Percentiles rank a stretch among this genome's conserved stretches.
Evolutionary conservation across 2,888 invertebrate genomes (phyloP).

Genomic region (Ophion obscuratus): DNA sequence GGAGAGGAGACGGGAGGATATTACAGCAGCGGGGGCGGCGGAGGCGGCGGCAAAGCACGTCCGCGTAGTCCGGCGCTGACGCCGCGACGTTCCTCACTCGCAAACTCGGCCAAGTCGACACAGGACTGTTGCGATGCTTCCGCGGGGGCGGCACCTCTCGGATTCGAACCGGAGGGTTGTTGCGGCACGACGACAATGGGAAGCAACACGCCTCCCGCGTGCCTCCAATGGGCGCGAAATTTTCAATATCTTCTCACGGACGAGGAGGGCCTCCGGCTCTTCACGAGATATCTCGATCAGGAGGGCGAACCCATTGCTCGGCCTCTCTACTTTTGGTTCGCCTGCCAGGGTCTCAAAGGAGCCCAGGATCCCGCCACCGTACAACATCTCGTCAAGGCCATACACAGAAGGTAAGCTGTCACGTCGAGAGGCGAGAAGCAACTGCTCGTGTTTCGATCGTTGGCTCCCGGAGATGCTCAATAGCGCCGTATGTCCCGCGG

Average conservation of each 20-base stretch:
- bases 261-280: conserved; percentile 94
- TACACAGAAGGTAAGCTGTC: conserved; percentile 86
- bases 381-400: conserved; percentile 92
- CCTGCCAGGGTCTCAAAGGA: conserved; percentile 94
- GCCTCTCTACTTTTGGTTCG: conserved; percentile 96
- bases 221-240: conserved; percentile 95
- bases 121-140: conserved; percentile 81
- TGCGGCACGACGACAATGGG: conserved; percentile 84
- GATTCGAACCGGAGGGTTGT: conserved; percentile 86
- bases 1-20: conserved; percentile 83
- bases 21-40: conserved; percentile 75
- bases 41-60: conserved; percentile 72
- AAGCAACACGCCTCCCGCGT: conserved; percentile 87
- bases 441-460: background rate
- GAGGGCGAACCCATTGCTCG: conserved; percentile 92
- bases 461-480: background rate
- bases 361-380: conserved; percentile 90
- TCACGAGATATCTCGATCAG: conserved; percentile 92
- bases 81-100: conserved; percentile 83
- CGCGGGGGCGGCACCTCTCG: conserved; percentile 86
- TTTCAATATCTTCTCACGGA: conserved; percentile 93
- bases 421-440: too few relatives aligned
- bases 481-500: background rate
- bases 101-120: conserved; percentile 72
- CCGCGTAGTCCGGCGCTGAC: conserved; percentile 83